Evolutionary conservation across 1,140 invertebrate genomes (phyloP).

Genomic region (Penaeus japonicus): DNA sequence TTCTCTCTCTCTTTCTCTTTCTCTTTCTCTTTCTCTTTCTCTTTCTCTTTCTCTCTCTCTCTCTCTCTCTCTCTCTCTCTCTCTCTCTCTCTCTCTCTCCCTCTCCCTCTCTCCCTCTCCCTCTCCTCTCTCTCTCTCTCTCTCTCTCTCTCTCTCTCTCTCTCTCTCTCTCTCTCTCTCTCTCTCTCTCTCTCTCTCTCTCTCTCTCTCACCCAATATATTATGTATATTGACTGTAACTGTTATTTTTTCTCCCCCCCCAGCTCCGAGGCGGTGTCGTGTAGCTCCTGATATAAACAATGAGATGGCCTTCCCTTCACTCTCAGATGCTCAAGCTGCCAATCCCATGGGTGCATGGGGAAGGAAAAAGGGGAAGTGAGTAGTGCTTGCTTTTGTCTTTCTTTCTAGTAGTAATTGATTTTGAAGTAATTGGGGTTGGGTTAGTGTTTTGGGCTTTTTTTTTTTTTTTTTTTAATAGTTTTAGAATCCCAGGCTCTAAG

Average conservation of each 20-base stretch:
- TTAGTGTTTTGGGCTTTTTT: no score
- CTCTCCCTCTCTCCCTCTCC: background rate
- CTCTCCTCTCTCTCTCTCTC: background rate
- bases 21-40: no score
- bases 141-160: background rate
- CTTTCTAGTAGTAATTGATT: no score
- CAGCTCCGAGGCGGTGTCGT: constrained; percentile 41
- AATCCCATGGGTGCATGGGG: constrained; percentile 53
- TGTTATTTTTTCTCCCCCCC: background rate
- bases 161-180: background rate
- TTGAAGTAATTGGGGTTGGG: no score
- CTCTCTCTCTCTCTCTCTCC: no score
- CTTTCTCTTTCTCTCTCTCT: no score
- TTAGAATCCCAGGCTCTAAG: no score
- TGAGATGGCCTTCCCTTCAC: constrained; percentile 52
- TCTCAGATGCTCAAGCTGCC: constrained; percentile 47
- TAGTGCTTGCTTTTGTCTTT: background rate
- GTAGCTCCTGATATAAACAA: constrained; percentile 50
- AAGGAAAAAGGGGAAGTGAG: constrained; percentile 38
- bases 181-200: background rate
- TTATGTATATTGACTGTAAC: background rate
- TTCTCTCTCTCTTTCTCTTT: no score
- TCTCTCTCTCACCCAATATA: background rate
- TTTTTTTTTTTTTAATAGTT: no score
- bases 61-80: no score